Percentiles rank a stretch among this genome's conserved stretches.
Evolutionary conservation across 2,797 vertebrate species (phyloP).

Genomic region (Danio tinwini): DNA sequence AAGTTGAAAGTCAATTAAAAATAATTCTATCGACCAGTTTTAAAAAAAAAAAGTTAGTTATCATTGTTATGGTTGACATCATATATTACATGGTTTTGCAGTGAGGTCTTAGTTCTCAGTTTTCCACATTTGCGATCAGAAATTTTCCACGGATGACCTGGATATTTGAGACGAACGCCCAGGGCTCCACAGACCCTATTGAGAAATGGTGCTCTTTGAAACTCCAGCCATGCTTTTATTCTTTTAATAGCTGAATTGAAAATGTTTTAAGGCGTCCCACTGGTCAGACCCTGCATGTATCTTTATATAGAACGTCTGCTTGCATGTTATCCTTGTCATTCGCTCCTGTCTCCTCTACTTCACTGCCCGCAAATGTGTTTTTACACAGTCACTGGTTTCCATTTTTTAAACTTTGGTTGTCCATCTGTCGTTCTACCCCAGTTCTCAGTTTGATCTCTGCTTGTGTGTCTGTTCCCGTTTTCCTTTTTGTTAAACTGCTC

Average conservation of each 20-base stretch:
- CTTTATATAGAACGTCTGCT: constrained; percentile 1
- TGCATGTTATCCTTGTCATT: not conserved
- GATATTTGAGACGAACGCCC: not conserved
- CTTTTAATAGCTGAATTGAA: constrained; percentile 18
- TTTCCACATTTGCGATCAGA: not conserved
- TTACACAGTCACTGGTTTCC: not conserved
- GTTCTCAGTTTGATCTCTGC: not conserved
- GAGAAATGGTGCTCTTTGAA: not conserved
- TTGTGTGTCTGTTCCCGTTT: not conserved
- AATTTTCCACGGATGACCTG: not conserved
- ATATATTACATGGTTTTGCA: not conserved
- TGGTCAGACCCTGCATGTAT: not conserved
- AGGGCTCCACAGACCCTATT: not conserved
- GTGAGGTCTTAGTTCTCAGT: not conserved
- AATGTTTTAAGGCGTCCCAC: constrained; percentile 3
- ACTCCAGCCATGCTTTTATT: constrained; percentile 4
- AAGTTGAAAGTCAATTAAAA: not conserved
- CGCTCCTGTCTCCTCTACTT: not conserved
- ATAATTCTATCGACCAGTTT: not conserved
- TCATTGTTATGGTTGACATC: not conserved
- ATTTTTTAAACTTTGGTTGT: not conserved
- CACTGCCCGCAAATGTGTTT: constrained; percentile 6
- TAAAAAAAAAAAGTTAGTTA: not conserved
- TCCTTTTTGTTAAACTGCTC: not conserved
- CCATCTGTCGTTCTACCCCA: not conserved